phyloP scores from a whole-genome alignment of 2,113 vertebrate species.

The Notothenia coriiceps region DNA sequence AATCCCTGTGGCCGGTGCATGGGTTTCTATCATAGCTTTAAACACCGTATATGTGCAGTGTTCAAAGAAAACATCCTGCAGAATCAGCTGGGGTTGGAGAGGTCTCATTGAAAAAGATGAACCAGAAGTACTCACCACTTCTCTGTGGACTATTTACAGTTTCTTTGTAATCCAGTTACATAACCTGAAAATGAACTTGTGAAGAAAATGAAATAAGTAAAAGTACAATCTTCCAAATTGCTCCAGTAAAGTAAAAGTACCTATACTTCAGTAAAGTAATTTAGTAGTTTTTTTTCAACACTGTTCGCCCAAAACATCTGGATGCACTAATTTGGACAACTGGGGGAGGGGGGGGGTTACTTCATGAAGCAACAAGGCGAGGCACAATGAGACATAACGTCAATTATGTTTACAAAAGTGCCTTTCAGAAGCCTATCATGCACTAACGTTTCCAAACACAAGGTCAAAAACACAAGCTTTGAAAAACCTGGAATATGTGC shows the following conservation, averaged over 20 bases:
- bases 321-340: too few relatives aligned
- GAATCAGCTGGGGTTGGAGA: conserved; percentile 17
- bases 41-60: conserved; percentile 22
- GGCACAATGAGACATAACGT: conserved; percentile 57
- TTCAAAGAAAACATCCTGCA: conserved; percentile 24
- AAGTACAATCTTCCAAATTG: too few relatives aligned
- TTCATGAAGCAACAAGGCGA: conserved; percentile 55
- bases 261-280: too few relatives aligned
- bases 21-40: conserved; percentile 16
- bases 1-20: conserved; percentile 38
- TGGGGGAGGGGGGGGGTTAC: conserved; percentile 7
- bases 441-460: too few relatives aligned
- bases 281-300: too few relatives aligned
- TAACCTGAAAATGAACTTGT: too few relatives aligned
- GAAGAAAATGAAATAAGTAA: too few relatives aligned
- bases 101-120: conserved; percentile 18
- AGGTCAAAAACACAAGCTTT: too few relatives aligned
- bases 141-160: conserved; percentile 68
- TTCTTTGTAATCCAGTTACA: background rate
- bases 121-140: background rate
- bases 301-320: too few relatives aligned
- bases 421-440: conserved; percentile 1
- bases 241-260: too few relatives aligned
- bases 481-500: background rate
- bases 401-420: background rate